phyloP scores from a whole-genome alignment of 1,140 invertebrate genomes.

The Tyrophagus putrescentiae region DNA sequence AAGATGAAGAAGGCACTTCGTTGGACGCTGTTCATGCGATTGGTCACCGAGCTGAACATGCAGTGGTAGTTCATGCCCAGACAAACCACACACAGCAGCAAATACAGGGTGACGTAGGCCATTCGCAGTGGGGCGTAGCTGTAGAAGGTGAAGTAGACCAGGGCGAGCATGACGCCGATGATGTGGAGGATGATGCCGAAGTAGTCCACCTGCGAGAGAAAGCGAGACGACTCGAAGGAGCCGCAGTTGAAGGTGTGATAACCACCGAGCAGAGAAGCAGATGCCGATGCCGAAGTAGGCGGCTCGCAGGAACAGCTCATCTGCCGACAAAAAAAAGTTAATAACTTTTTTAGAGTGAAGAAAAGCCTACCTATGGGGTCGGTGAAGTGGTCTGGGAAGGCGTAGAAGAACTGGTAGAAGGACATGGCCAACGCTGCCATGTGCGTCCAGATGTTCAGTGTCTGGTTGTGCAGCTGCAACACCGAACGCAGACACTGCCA shows the following conservation, averaged over 20 bases:
- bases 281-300: not conserved
- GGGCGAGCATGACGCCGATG: conserved; percentile 5
- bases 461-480: not conserved
- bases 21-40: conserved; percentile 1
- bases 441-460: conserved; percentile 10
- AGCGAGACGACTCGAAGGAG: not conserved
- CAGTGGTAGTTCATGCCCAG: conserved; percentile 3
- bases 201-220: conserved; percentile 1
- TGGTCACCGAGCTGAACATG: not conserved
- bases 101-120: not conserved
- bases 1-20: not conserved
- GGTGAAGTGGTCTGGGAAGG: not conserved
- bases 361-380: conserved; percentile 1
- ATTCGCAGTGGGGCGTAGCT: not conserved
- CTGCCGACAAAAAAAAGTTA: conserved; percentile 1
- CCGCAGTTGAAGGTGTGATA: conserved; percentile 15
- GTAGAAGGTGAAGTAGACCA: conserved; percentile 6
- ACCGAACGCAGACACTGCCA: not conserved
- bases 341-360: not conserved
- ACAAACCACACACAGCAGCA: not conserved
- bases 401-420: not conserved
- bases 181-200: conserved; percentile 8
- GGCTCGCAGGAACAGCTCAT: not conserved
- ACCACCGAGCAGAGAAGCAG: not conserved
- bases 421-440: not conserved